Evolutionary conservation across 2,797 vertebrate genomes (phyloP).

Genomic region (Chromis chromis): DNA sequence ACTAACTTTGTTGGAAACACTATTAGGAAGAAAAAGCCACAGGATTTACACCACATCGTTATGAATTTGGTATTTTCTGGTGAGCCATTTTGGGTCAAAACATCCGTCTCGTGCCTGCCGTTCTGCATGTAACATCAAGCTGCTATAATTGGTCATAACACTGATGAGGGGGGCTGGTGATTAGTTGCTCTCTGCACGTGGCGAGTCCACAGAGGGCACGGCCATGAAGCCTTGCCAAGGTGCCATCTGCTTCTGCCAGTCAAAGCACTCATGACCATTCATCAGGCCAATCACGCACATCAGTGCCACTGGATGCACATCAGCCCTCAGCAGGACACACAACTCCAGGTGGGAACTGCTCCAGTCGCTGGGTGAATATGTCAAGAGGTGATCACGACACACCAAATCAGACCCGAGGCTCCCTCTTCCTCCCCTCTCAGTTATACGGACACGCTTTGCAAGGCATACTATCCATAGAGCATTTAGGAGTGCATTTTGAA

Average conservation of each 20-base stretch:
- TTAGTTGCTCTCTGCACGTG: constrained; percentile 56
- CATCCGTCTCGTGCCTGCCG: constrained; percentile 10
- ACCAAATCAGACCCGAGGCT: constrained; percentile 17
- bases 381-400: constrained; percentile 32
- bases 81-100: constrained; percentile 48
- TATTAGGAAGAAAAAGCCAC: constrained; percentile 28
- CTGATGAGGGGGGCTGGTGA: constrained; percentile 35
- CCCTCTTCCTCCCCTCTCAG: background rate
- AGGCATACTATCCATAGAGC: background rate
- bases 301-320: constrained; percentile 57
- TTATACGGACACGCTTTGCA: background rate
- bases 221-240: constrained; percentile 54
- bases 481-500: background rate
- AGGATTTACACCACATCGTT: background rate
- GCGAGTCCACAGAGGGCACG: constrained; percentile 60
- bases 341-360: constrained; percentile 46
- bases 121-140: constrained; percentile 39
- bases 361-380: constrained; percentile 16
- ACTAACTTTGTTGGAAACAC: background rate
- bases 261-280: constrained; percentile 59
- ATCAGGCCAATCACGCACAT: constrained; percentile 64
- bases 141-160: constrained; percentile 57
- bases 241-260: constrained; percentile 76
- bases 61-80: constrained; percentile 33
- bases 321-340: constrained; percentile 55